A percentile compares a stretch with the other conserved stretches of the same genome.
These are phyloP conservation scores for Lapara coniferarum DNA, from an alignment of 2,888 invertebrate species.

Conservation along the genomic window DNA sequence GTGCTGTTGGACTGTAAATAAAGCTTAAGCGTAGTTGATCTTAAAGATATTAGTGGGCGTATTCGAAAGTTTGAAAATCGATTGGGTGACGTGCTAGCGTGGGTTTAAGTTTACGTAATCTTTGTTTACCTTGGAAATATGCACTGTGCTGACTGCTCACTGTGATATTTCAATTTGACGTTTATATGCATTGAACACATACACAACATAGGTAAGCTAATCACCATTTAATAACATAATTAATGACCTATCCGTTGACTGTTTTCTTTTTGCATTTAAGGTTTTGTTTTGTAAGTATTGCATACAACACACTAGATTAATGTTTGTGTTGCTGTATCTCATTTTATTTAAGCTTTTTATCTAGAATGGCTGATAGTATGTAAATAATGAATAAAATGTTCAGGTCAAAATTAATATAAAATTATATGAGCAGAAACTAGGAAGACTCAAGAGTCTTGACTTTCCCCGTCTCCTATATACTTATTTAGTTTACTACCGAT, in stretches of 20 bases:
- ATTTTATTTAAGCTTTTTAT: neutral
- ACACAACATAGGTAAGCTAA: slow-evolving; percentile 49
- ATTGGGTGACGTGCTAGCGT: slow-evolving; percentile 82
- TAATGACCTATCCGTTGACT: neutral
- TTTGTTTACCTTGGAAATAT: slow-evolving; percentile 83
- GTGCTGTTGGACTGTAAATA: slow-evolving; percentile 62
- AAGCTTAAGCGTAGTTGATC: slow-evolving; percentile 60
- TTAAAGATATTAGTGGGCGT: slow-evolving; percentile 76
- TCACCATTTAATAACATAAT: neutral
- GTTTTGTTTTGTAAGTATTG: neutral
- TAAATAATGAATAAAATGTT: no score
- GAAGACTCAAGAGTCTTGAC: no score
- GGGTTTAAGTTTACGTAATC: slow-evolving; percentile 83
- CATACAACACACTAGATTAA: no score
- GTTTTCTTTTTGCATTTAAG: neutral
- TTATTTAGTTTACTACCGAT: no score
- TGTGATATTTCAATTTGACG: slow-evolving; percentile 51
- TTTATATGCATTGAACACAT: slow-evolving; percentile 38
- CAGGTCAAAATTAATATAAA: no score
- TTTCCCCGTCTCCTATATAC: no score
- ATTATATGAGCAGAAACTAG: no score
- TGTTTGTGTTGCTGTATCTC: neutral
- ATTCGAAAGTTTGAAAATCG: slow-evolving; percentile 83
- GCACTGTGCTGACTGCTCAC: slow-evolving; percentile 68
- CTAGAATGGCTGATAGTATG: no score